phyloP scores from a whole-genome alignment of 2,797 vertebrate genomes.

The Onychomys torridus region DNA sequence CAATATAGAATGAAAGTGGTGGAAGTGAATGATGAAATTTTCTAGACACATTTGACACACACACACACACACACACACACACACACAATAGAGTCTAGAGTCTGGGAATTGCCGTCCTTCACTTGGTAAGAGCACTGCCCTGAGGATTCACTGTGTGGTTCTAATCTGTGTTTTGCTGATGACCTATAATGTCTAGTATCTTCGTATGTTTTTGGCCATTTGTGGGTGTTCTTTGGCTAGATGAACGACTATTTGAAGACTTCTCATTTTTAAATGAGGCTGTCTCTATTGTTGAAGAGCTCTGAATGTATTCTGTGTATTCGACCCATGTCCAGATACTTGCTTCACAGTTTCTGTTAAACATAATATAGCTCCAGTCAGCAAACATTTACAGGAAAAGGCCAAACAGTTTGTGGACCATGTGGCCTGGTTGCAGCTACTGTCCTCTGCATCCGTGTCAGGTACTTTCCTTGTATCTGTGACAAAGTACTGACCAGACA shows the following conservation, averaged over 20 bases:
- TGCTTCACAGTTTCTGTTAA: neutral
- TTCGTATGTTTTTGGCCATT: neutral
- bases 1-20: conserved; percentile 31
- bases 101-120: conserved; percentile 21
- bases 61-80: neutral
- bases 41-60: conserved; percentile 36
- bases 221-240: neutral
- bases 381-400: neutral
- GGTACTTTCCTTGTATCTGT: neutral
- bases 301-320: neutral
- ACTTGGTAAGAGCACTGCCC: neutral
- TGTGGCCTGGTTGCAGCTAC: neutral
- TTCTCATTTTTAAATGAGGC: neutral
- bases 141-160: neutral
- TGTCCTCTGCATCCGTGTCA: neutral
- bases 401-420: neutral
- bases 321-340: neutral
- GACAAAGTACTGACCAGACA: neutral
- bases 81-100: neutral
- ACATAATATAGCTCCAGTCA: neutral
- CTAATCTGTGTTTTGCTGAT: neutral
- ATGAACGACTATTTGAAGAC: neutral
- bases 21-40: neutral
- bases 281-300: neutral
- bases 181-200: neutral